Evolutionary conservation across 2,797 vertebrate species (phyloP), one percentile per base, ranked within the genome.

Genomic region (Menidia menidia): DNA sequence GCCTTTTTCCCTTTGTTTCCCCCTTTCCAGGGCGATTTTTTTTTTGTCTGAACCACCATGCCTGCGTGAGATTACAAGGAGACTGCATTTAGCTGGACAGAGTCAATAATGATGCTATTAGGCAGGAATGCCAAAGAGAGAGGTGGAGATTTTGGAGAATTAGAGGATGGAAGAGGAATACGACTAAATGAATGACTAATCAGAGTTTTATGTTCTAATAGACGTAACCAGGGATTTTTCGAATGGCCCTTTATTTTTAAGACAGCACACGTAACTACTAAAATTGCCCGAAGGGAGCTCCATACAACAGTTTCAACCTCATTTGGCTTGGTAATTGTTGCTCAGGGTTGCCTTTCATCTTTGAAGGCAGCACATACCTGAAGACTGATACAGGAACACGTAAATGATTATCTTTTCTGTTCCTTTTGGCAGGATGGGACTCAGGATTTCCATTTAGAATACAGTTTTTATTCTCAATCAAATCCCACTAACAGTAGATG

Each of bases 91-190:
- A 86, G 84, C 86, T 89, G 87, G 89, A 90, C 87, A 80, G 53
- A 88, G 91, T 89, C 88, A 92, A 86, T 93, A 92, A 93, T 94
- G 92, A 95, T 93, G 92, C 92, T 81, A 94, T 94, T 94, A 94
- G 88, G 78, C 80, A 90, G 91, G 94, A 95, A 95, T 95, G 93
- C 85, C 82, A 78, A 88, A 60, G 79, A 84, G 64, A 82, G 85
- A 82, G 75, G 78, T 86, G 84, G 88, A 85, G 76, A 75, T 70
- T 79, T 53, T 31, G 61, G 64, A 82, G 83, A 81, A 85, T 81
- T 82, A 81, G 42, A 83, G 66, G 78, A 88, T 73, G 72, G 82
- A 63, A 81, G 74, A 54, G 62, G 83, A 83, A 81, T 78, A 80
- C 75, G 82, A 82, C 68, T 75, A 74, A 78, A 67, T 86, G 78